phyloP scores from a whole-genome alignment of 2,888 invertebrate species.

The Nymphalis urticae region DNA sequence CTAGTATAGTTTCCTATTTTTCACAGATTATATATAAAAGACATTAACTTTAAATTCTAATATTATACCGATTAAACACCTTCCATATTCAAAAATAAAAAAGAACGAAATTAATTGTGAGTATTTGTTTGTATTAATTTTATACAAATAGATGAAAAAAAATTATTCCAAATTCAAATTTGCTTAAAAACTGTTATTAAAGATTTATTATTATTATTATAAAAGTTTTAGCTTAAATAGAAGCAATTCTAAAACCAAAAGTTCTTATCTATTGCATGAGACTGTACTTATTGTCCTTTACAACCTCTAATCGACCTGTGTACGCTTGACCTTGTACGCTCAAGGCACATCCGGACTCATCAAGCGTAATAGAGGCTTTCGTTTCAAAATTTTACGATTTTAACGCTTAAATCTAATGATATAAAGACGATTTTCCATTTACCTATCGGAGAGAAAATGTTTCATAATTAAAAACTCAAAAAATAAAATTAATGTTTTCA shows the following conservation, averaged over 20 bases:
- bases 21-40: too few relatives aligned
- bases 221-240: too few relatives aligned
- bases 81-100: too few relatives aligned
- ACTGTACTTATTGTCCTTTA: constrained; percentile 63
- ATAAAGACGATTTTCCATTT: constrained; percentile 20
- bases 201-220: neutral
- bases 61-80: too few relatives aligned
- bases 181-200: neutral
- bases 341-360: constrained; percentile 74
- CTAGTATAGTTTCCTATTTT: too few relatives aligned
- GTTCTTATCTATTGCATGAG: constrained; percentile 64
- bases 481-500: constrained; percentile 17
- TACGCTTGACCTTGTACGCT: constrained; percentile 62
- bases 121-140: too few relatives aligned
- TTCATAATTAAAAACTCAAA: constrained; percentile 18
- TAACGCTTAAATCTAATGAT: constrained; percentile 9
- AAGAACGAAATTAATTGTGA: too few relatives aligned
- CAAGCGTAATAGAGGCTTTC: constrained; percentile 44
- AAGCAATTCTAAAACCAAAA: constrained; percentile 54
- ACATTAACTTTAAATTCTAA: too few relatives aligned
- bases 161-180: neutral
- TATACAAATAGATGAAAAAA: neutral
- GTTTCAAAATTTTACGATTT: constrained; percentile 25
- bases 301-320: constrained; percentile 66
- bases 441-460: neutral